Percentiles rank a stretch among this genome's conserved stretches.
Conservation (phyloP, 2,113 vertebrate species). For the Paradisaea rubra region DNA sequence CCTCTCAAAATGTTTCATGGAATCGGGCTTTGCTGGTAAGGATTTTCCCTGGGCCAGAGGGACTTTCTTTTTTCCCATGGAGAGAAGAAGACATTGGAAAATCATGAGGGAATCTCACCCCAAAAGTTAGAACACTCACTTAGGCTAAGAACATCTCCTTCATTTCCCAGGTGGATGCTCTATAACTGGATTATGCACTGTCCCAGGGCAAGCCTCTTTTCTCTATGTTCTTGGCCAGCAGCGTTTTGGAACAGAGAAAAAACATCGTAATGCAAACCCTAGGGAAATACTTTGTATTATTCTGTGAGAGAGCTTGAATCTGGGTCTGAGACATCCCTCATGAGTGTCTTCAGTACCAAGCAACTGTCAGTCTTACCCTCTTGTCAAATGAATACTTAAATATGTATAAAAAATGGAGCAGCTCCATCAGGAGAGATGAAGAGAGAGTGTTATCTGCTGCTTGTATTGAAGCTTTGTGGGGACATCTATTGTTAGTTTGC, state of each 20-base stretch:
- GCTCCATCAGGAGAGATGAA: not conserved
- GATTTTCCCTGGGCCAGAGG: not conserved
- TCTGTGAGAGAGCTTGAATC: not conserved
- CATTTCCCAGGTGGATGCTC: not conserved
- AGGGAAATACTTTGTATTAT: not conserved
- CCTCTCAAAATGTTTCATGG: not conserved
- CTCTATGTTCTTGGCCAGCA: not conserved
- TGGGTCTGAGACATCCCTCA: not conserved
- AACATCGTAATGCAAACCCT: not conserved
- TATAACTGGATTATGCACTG: not conserved
- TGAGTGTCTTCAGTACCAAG: not conserved
- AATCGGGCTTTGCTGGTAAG: not conserved
- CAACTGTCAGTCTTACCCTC: not conserved
- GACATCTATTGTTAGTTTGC: not conserved
- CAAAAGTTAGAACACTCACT: not conserved
- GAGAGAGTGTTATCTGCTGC: not conserved
- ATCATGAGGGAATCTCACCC: not conserved
- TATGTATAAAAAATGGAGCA: slow-evolving; percentile 24
- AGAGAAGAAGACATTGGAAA: not conserved
- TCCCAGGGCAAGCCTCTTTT: not conserved
- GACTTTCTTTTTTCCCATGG: not conserved
- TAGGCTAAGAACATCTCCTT: not conserved
- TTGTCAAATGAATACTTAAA: slow-evolving; percentile 50
- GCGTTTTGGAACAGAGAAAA: not conserved
- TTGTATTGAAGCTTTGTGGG: not conserved